Percentiles rank a stretch among this genome's conserved stretches.
Evolutionary conservation across 2,888 invertebrate genomes (phyloP).

Genomic region (Perithous albicinctus): DNA sequence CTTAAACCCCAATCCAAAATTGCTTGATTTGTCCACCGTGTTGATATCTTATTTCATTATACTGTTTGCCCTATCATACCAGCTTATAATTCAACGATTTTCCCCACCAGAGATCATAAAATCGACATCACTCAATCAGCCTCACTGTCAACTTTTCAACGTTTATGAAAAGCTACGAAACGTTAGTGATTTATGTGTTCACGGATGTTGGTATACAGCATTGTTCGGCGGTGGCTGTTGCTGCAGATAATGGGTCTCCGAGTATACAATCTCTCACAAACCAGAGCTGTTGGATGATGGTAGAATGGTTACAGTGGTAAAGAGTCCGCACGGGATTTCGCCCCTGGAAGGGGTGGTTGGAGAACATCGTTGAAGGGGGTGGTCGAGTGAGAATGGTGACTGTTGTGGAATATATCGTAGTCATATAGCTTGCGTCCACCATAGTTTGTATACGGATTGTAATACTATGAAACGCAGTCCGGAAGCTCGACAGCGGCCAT

Average conservation of each 20-base stretch:
- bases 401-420: constrained; percentile 54
- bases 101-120: too few relatives aligned
- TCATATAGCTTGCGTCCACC: constrained; percentile 38
- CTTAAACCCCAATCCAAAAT: too few relatives aligned
- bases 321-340: constrained; percentile 60
- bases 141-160: background rate
- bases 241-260: constrained; percentile 38
- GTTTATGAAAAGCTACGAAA: background rate
- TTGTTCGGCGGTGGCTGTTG: constrained; percentile 22
- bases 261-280: constrained; percentile 59
- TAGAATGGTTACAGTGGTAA: constrained; percentile 40
- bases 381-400: constrained; percentile 47
- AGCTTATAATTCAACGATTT: too few relatives aligned
- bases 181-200: constrained; percentile 45
- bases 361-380: constrained; percentile 38
- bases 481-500: constrained; percentile 81
- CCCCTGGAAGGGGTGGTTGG: constrained; percentile 33
- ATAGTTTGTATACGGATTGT: constrained; percentile 42
- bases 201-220: constrained; percentile 40
- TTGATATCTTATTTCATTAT: too few relatives aligned
- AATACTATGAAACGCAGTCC: constrained; percentile 62
- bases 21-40: too few relatives aligned
- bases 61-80: too few relatives aligned
- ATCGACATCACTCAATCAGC: background rate
- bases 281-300: constrained; percentile 54